A percentile compares a stretch with the other conserved stretches of the same genome.
These are phyloP conservation scores for Hemistola chrysoprasaria DNA, from an alignment of 2,888 invertebrate genomes.

Conservation along the genomic window DNA sequence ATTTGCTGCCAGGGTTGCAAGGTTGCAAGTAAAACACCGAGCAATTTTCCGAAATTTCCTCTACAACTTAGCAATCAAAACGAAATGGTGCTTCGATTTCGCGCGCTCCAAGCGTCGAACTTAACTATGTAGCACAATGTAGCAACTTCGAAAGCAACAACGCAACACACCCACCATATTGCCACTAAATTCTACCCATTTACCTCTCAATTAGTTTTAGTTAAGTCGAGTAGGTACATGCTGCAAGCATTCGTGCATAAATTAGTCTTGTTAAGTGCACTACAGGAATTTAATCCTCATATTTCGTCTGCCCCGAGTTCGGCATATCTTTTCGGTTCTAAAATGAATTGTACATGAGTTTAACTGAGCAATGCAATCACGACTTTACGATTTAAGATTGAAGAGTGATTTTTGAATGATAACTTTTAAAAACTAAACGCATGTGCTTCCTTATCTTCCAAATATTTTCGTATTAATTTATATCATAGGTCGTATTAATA, in stretches of 20 bases:
- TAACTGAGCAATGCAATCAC: constrained; percentile 38
- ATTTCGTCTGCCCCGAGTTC: constrained; percentile 75
- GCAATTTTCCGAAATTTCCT: too few species aligned
- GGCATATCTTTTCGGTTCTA: constrained; percentile 75
- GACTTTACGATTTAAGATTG: constrained; percentile 35
- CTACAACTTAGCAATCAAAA: too few species aligned
- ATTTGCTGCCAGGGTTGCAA: too few species aligned
- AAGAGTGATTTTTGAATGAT: constrained; percentile 47
- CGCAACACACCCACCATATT: constrained; percentile 44
- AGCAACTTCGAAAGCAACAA: constrained; percentile 23
- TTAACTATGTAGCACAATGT: constrained; percentile 4
- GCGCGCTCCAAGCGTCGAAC: neutral
- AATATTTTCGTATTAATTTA: neutral
- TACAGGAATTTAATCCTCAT: constrained; percentile 81
- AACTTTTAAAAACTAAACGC: constrained; percentile 7
- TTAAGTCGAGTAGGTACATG: constrained; percentile 56
- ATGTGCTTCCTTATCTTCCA: constrained; percentile 5
- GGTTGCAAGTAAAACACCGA: too few species aligned
- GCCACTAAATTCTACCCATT: constrained; percentile 59
- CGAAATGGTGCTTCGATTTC: too few species aligned
- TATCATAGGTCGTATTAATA: constrained; percentile 7
- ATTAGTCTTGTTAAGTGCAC: constrained; percentile 81
- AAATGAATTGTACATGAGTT: constrained; percentile 57
- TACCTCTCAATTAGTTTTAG: constrained; percentile 78
- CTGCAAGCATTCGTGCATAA: constrained; percentile 68